Conservation (phyloP, 37 sponge, comb jelly and placozoan genomes). For the Beroe forskalii region DNA sequence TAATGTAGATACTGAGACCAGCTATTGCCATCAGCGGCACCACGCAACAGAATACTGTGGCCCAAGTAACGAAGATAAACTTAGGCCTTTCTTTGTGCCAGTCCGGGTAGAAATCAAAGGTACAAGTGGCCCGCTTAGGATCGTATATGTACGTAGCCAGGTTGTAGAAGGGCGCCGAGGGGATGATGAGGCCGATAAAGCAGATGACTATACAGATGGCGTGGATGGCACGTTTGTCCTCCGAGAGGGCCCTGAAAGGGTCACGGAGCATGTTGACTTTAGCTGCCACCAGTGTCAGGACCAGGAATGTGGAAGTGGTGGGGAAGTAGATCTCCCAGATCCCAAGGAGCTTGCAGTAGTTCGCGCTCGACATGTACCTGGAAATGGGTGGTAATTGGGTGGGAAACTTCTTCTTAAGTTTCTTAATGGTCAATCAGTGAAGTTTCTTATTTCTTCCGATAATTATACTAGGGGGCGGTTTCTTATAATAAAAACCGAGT, state of each 20-base stretch:
- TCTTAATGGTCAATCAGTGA: too few relatives aligned
- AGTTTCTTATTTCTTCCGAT: too few relatives aligned
- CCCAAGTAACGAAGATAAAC: not conserved
- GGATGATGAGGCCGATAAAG: conserved; percentile 20
- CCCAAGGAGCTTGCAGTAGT: conserved; percentile 36
- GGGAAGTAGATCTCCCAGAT: conserved; percentile 56
- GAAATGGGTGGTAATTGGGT: not conserved
- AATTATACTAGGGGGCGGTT: too few relatives aligned
- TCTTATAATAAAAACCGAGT: too few relatives aligned
- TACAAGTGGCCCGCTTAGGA: conserved; percentile 48
- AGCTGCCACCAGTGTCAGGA: conserved; percentile 14
- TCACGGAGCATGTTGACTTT: conserved; percentile 34
- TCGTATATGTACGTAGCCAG: conserved; percentile 48
- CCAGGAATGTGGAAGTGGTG: conserved; percentile 58
- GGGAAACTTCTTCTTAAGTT: too few relatives aligned
- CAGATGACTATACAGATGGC: not conserved
- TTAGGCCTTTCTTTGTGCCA: not conserved
- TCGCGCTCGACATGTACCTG: not conserved
- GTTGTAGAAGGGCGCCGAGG: conserved; percentile 22
- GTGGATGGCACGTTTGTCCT: not conserved
- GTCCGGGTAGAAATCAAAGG: conserved; percentile 49
- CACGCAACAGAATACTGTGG: conserved; percentile 39
- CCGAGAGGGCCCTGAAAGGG: conserved; percentile 6
- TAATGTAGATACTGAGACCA: not conserved
- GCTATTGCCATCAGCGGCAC: conserved; percentile 28